Base-by-base conservation (phyloP, 2,797 vertebrate genomes). In the Harpagifer antarcticus region DNA sequence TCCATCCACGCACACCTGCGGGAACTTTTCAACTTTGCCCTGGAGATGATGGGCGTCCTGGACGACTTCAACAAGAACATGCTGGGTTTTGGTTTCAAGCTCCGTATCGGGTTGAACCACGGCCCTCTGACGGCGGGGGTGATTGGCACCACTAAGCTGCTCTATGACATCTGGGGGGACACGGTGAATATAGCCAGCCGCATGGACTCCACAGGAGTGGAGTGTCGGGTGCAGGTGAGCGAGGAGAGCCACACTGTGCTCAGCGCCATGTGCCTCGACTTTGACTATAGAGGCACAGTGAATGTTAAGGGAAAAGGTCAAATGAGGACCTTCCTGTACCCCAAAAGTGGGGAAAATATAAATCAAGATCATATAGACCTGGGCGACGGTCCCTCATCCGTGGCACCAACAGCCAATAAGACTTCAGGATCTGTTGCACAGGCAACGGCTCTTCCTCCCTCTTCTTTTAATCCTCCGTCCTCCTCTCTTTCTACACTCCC, bases 31-130 rank as follows among this genome's bases (percentile, higher is more conserved):
- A 96, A 98, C 92, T 99, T 99, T 14, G 97, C 97, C 89, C 95
- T 97, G 86, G 98, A 99, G 89, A 99, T 99, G 98, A 99, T 99
- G 97, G 95, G 93, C 0, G 98, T 99, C 80, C 95, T 99, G 77
- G 98, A 99, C 0, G 98, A 99, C 91, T 99, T 99, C 92, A 99
- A 99, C 94, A 99, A 97, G 91, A 98, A 99, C 91, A 98, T 99
- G 98, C 90, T 99, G 48, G 98, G 98, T 89, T 99, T 99, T 72
- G 97, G 98, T 74, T 99, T 99, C 70, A 99, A 99, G 70, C 96
- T 99, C 17, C 95, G 98, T 27, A 96, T 99, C 4, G 98, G 98
- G 86, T 99, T 97, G 76, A 99, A 99, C 92, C 98, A 99, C 0
- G 98, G 98, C 1, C 97, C 98, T 1, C 93, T 99, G 78, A 99